A percentile compares a stretch with the other conserved stretches of the same genome.
Evolutionary conservation across 2,888 invertebrate species (phyloP).

Genomic region (Thecocarcelia acutangulata): DNA sequence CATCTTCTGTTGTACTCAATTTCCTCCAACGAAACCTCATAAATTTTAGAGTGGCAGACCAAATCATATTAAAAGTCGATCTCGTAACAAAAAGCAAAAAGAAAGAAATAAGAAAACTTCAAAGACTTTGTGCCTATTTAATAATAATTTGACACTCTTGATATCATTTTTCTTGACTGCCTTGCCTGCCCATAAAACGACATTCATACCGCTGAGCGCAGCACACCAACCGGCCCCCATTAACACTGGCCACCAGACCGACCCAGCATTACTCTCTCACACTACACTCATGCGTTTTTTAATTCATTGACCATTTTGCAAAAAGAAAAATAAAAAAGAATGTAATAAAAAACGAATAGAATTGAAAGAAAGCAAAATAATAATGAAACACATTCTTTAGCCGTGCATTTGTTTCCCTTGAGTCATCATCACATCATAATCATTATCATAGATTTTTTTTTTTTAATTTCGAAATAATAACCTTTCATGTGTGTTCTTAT

Average conservation of each 20-base stretch:
- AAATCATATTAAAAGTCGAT: conserved; percentile 27
- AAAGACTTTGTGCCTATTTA: conserved; percentile 59
- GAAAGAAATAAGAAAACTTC: conserved; percentile 7
- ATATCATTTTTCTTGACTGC: conserved; percentile 63
- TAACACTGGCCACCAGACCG: not conserved
- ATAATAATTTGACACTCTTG: conserved; percentile 65
- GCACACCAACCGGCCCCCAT: not conserved
- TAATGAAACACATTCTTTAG: conserved; percentile 53
- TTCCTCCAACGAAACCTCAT: conserved; percentile 41
- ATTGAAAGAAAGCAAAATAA: conserved; percentile 3
- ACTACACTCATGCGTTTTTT: conserved; percentile 15
- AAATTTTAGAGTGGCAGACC: conserved; percentile 46
- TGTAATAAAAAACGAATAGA: conserved; percentile 42
- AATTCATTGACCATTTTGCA: conserved; percentile 17
- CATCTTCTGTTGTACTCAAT: not conserved
- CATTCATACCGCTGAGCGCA: conserved; percentile 13
- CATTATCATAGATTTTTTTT: conserved; percentile 30
- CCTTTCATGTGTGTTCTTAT: conserved; percentile 66
- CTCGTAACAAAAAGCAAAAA: conserved; percentile 21
- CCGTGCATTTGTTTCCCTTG: conserved; percentile 56
- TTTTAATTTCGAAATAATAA: conserved; percentile 50
- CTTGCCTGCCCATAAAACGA: too few relatives aligned
- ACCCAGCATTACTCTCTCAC: not conserved
- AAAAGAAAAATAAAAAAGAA: conserved; percentile 15
- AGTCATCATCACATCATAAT: conserved; percentile 51